These are phyloP conservation scores for Drosophila sproati DNA, from an alignment of 1,140 invertebrate genomes.

Conservation along the genomic window DNA sequence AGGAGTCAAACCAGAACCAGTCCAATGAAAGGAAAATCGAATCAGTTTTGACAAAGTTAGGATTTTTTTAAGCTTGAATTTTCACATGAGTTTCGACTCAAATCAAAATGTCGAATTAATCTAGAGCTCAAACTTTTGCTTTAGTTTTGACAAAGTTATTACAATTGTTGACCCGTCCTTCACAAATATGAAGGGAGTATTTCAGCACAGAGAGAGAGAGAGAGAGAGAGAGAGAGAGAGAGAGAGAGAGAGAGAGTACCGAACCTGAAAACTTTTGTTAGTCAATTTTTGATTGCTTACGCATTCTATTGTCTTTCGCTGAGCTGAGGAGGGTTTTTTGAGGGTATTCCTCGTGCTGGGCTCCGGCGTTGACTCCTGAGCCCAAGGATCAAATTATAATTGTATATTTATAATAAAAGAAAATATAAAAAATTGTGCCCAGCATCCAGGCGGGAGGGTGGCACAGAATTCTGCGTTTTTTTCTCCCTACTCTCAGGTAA, in stretches of 20 bases:
- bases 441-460: conserved; percentile 44
- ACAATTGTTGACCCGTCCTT: too few relatives aligned
- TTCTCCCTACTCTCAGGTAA: conserved; percentile 58
- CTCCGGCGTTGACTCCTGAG: conserved; percentile 33
- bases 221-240: too few relatives aligned
- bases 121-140: too few relatives aligned
- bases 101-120: too few relatives aligned
- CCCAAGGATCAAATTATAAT: conserved; percentile 74
- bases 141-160: background rate
- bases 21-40: too few relatives aligned
- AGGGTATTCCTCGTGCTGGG: conserved; percentile 53
- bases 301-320: conserved; percentile 43
- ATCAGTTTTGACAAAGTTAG: too few relatives aligned
- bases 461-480: conserved; percentile 18
- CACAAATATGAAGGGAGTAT: too few relatives aligned
- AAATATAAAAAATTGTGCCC: conserved; percentile 22
- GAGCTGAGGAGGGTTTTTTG: conserved; percentile 1
- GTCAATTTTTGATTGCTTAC: conserved; percentile 11
- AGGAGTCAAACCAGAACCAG: too few relatives aligned
- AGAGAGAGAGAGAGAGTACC: too few relatives aligned
- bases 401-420: conserved; percentile 73
- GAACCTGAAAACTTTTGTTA: background rate
- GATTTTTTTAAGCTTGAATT: too few relatives aligned
- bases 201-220: too few relatives aligned
- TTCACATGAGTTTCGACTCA: too few relatives aligned